phyloP scores from a whole-genome alignment of 1,140 invertebrate species.

The Euglossa dilemma region DNA sequence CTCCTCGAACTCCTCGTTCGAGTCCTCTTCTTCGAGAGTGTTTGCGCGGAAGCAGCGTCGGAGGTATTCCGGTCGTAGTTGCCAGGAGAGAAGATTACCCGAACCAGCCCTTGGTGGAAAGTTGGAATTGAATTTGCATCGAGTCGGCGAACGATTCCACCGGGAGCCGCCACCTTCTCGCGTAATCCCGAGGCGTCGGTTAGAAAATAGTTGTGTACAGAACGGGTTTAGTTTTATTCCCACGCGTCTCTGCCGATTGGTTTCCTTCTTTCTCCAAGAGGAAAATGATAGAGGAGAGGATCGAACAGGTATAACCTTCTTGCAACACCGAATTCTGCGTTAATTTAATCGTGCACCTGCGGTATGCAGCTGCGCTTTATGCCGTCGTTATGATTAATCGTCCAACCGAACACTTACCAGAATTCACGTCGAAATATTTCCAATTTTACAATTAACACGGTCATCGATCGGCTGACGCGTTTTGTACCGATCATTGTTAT shows the following conservation, averaged over 20 bases:
- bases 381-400: neutral
- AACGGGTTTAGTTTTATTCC: neutral
- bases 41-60: too few relatives aligned
- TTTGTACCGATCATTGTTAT: too few relatives aligned
- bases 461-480: neutral
- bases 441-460: too few relatives aligned
- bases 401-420: neutral
- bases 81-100: neutral
- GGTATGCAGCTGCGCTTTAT: neutral
- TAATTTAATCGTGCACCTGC: neutral
- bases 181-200: neutral
- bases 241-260: neutral
- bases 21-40: too few relatives aligned
- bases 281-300: neutral
- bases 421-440: neutral
- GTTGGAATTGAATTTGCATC: slow-evolving; percentile 28
- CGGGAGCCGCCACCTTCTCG: neutral
- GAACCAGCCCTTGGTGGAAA: neutral
- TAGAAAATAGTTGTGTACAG: neutral
- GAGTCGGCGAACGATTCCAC: neutral
- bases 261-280: neutral
- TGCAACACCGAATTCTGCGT: neutral
- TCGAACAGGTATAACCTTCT: neutral
- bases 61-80: neutral
- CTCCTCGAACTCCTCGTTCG: too few relatives aligned